Conservation (phyloP, 2,113 vertebrate genomes). For the Scomber scombrus region DNA sequence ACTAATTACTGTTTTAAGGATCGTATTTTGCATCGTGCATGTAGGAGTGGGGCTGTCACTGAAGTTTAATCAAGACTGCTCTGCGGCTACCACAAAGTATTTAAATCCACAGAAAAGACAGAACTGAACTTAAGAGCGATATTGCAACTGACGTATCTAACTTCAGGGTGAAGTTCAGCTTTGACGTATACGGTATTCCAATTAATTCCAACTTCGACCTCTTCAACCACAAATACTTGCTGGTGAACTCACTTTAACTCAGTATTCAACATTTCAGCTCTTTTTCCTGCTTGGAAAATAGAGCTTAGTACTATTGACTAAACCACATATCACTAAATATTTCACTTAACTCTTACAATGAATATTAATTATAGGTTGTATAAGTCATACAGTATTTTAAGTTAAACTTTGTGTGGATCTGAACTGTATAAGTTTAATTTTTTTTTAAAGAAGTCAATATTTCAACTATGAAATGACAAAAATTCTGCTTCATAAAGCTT, state of each 20-base stretch:
- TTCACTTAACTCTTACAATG: not conserved
- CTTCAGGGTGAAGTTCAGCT: conserved; percentile 27
- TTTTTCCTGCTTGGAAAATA: not conserved
- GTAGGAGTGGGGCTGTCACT: not conserved
- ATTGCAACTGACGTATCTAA: conserved; percentile 25
- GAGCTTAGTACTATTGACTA: not conserved
- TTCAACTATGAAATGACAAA: too few relatives aligned
- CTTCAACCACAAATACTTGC: not conserved
- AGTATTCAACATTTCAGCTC: conserved; percentile 19
- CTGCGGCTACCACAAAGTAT: conserved; percentile 20
- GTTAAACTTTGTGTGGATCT: not conserved
- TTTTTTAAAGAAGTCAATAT: too few relatives aligned
- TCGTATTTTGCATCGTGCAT: conserved; percentile 47
- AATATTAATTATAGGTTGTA: not conserved
- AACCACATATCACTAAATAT: not conserved
- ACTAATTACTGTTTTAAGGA: conserved; percentile 69
- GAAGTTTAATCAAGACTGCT: conserved; percentile 30
- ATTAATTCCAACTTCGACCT: conserved; percentile 33
- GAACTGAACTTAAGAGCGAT: conserved; percentile 13
- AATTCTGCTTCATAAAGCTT: not conserved
- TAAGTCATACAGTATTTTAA: not conserved
- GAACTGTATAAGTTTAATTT: too few relatives aligned
- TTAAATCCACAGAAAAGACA: conserved; percentile 15
- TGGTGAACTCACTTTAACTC: conserved; percentile 40
- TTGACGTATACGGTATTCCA: conserved; percentile 15